Percentiles rank a stretch among this genome's conserved stretches.
phyloP scores from a whole-genome alignment of 92 coral and sea anemone genomes.

The Anthopleura xanthogrammica region DNA sequence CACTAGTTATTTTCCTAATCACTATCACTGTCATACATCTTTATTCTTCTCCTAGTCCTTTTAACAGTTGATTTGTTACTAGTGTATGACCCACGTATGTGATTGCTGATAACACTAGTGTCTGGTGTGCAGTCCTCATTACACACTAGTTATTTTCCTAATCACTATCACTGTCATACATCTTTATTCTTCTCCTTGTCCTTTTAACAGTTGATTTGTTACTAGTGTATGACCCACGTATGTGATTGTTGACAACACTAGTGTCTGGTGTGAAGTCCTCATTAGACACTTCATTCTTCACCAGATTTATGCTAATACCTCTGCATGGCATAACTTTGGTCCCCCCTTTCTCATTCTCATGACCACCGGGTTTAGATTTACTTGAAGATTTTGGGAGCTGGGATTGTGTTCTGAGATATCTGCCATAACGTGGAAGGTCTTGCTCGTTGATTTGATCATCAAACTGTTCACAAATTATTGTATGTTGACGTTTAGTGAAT shows the following conservation, averaged over 20 bases:
- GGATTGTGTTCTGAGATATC: background rate
- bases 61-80: background rate
- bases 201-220: background rate
- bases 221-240: background rate
- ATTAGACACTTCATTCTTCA: background rate
- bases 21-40: constrained; percentile 34
- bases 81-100: background rate
- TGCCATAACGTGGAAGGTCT: background rate
- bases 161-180: constrained; percentile 33
- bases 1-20: background rate
- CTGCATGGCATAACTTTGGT: background rate
- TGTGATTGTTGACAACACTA: background rate
- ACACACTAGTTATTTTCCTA: background rate
- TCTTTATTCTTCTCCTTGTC: constrained; percentile 24
- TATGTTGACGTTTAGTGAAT: constrained; percentile 55
- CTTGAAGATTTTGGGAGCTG: background rate
- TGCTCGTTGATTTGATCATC: background rate
- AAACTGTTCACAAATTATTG: constrained; percentile 16
- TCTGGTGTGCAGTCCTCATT: background rate
- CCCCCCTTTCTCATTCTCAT: background rate
- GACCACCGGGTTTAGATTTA: background rate
- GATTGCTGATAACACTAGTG: background rate
- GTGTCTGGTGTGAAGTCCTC: background rate
- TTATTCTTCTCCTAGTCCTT: constrained; percentile 21
- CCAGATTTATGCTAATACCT: background rate